Percentiles rank a stretch among this genome's conserved stretches.
Conservation (phyloP, 2,888 invertebrate genomes). For the Hypselothyrea guttata region DNA sequence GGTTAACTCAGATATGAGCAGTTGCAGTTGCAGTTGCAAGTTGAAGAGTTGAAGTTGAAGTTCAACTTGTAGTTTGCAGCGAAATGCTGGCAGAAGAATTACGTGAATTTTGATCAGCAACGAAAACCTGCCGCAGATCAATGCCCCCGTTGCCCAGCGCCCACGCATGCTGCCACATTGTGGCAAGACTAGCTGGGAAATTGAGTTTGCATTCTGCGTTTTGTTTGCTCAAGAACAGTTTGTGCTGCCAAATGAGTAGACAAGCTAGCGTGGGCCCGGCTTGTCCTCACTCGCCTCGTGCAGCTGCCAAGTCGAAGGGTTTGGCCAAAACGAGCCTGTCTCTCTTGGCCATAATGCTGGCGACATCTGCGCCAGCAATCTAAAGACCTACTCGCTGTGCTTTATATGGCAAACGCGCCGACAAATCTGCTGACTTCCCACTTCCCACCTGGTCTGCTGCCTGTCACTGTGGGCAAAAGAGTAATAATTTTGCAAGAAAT, state of each 20-base stretch:
- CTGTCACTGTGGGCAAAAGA: no score
- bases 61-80: no score
- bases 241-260: conserved; percentile 21
- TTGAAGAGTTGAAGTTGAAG: neutral
- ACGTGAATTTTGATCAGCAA: conserved; percentile 22
- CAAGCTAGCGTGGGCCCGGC: neutral
- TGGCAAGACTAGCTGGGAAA: conserved; percentile 55
- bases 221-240: conserved; percentile 44
- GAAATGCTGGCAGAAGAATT: conserved; percentile 49
- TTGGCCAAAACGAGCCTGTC: neutral
- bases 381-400: conserved; percentile 48
- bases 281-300: no score
- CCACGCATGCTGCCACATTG: conserved; percentile 47
- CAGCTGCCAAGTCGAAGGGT: no score
- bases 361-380: conserved; percentile 70
- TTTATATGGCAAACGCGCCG: conserved; percentile 68
- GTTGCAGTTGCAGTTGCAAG: conserved; percentile 7
- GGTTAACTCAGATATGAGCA: conserved; percentile 8
- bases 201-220: conserved; percentile 54
- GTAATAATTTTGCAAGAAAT: no score
- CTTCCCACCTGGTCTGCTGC: neutral
- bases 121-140: conserved; percentile 14
- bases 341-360: conserved; percentile 33
- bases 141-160: conserved; percentile 4
- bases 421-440: conserved; percentile 28